Conservation (phyloP, 2,888 invertebrate genomes). For the Neuroscelio doddi region DNA sequence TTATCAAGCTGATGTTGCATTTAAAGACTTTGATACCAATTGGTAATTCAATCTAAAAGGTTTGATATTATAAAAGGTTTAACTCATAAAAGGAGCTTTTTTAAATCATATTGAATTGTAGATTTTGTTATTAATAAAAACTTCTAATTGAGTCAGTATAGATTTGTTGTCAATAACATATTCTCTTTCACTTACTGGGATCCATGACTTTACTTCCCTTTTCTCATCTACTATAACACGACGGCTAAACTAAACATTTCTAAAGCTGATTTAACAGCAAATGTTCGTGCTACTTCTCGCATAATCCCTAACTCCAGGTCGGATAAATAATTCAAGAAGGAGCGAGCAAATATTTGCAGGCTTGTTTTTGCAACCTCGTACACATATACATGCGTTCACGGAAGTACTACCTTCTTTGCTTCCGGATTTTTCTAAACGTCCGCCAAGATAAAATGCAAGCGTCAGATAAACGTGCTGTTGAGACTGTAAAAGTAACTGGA, state of each 20-base stretch:
- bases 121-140: constrained; percentile 6
- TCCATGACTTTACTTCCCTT: constrained; percentile 23
- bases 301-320: constrained; percentile 48
- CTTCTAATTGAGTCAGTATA: constrained; percentile 22
- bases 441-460: constrained; percentile 25
- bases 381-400: constrained; percentile 22
- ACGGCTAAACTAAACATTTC: constrained; percentile 36
- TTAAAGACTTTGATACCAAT: too few relatives aligned
- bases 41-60: too few relatives aligned
- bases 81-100: too few relatives aligned
- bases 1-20: too few relatives aligned
- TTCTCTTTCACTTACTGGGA: constrained; percentile 7
- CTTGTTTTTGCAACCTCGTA: too few relatives aligned
- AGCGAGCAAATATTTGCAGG: constrained; percentile 55
- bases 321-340: constrained; percentile 57
- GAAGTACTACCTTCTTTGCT: constrained; percentile 27
- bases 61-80: too few relatives aligned
- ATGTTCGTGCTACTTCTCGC: constrained; percentile 40
- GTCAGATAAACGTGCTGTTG: constrained; percentile 26
- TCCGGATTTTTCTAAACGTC: constrained; percentile 34
- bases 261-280: constrained; percentile 41
- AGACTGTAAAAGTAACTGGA: constrained; percentile 17
- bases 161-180: constrained; percentile 14
- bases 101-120: too few relatives aligned
- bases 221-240: constrained; percentile 22